Conservation (phyloP, 2,113 vertebrate genomes). For the Aramus guarauna region DNA sequence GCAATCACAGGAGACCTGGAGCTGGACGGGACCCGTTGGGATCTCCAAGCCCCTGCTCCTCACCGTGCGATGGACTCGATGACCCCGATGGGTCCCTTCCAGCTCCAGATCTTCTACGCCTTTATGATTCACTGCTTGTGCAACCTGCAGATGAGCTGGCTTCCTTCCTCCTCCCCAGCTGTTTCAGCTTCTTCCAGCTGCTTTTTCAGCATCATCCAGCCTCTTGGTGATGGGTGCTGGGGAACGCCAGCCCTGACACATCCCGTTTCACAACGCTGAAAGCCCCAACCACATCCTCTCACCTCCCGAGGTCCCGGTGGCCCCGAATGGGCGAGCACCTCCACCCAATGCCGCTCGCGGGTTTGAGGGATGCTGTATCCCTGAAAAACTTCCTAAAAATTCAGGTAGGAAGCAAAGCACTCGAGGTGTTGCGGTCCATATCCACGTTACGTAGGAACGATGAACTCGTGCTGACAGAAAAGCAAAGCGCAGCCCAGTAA, state of each 20-base stretch:
- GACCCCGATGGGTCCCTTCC: not conserved
- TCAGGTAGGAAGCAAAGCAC: not conserved
- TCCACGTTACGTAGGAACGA: fast-evolving
- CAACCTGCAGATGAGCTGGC: not conserved
- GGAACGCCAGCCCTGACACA: not conserved
- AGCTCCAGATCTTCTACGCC: not conserved
- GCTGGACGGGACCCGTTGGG: not conserved
- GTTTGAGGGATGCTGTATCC: no score
- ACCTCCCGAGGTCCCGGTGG: fast-evolving
- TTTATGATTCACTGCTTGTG: not conserved
- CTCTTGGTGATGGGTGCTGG: no score
- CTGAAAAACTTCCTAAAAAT: not conserved
- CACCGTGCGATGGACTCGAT: no score
- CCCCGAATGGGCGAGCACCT: fast-evolving
- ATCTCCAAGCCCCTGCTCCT: not conserved
- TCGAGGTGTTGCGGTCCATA: no score
- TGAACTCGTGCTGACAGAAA: no score
- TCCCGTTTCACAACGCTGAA: not conserved
- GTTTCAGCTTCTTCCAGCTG: not conserved
- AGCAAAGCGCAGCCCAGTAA: not conserved
- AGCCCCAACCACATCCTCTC: not conserved
- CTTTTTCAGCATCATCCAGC: not conserved
- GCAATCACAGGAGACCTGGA: no score
- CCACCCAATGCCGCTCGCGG: fast-evolving
- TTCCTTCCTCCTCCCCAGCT: not conserved